A percentile compares a stretch with the other conserved stretches of the same genome.
These are phyloP conservation scores for Calephelis perditalis DNA, from an alignment of 2,888 invertebrate genomes.

Conservation along the genomic window DNA sequence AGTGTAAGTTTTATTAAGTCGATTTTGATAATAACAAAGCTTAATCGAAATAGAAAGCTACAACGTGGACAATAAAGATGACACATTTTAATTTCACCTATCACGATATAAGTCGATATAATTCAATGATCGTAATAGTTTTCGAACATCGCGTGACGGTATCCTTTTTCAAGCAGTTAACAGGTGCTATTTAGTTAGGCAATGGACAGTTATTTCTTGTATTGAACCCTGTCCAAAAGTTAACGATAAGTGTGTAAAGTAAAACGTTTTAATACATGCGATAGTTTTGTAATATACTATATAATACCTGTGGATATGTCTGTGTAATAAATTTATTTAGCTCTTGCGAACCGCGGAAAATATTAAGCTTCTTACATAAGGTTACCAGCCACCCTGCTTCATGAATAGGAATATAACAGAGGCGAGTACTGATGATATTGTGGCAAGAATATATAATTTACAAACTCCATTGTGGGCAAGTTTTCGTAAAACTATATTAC, in stretches of 20 bases:
- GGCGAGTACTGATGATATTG: too few species aligned
- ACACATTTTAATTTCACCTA: conserved; percentile 46
- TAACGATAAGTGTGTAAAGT: conserved; percentile 23
- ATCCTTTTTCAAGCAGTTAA: conserved; percentile 11
- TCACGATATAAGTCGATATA: conserved; percentile 40
- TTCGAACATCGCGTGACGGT: conserved; percentile 52
- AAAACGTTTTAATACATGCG: conserved; percentile 11
- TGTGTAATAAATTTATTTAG: too few species aligned
- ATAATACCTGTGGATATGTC: too few species aligned
- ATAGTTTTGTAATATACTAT: too few species aligned
- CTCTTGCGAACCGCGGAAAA: too few species aligned
- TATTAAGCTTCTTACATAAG: too few species aligned
- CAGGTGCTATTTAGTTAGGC: conserved; percentile 11
- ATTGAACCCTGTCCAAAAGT: conserved; percentile 23
- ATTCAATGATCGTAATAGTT: conserved; percentile 21
- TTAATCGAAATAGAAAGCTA: not conserved
- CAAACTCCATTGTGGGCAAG: too few species aligned
- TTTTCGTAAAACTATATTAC: too few species aligned
- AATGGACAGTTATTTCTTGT: conserved; percentile 14
- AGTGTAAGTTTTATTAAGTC: not conserved
- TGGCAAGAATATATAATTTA: too few species aligned
- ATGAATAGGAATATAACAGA: too few species aligned
- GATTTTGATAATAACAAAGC: conserved; percentile 45
- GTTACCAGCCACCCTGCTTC: too few species aligned
- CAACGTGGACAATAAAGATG: conserved; percentile 38